Conservation (phyloP, 2,888 invertebrate species). For the Leptogaster cylindrica region DNA sequence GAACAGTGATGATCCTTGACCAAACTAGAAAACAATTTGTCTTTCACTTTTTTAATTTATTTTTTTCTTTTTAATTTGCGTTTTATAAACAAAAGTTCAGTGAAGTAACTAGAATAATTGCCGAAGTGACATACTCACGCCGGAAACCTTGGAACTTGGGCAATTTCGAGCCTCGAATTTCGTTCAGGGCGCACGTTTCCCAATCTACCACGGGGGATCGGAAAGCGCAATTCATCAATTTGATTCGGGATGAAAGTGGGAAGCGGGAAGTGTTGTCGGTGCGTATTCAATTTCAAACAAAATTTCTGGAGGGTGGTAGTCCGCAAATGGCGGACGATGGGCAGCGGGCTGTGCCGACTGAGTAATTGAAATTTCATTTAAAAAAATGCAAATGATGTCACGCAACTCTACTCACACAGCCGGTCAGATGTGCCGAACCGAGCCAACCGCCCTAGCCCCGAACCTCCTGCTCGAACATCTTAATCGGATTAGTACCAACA, state of each 20-base stretch:
- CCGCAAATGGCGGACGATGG: not conserved
- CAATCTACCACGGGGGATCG: too few relatives aligned
- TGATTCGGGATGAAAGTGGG: not conserved
- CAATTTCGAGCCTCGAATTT: too few relatives aligned
- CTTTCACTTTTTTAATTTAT: too few relatives aligned
- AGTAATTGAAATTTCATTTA: constrained; percentile 8
- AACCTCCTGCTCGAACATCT: not conserved
- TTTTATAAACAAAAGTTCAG: too few relatives aligned
- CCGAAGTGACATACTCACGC: too few relatives aligned
- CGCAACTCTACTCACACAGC: not conserved
- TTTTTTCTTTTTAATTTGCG: too few relatives aligned
- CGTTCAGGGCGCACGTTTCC: too few relatives aligned
- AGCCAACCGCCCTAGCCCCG: not conserved
- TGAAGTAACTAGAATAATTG: too few relatives aligned
- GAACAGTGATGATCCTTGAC: too few relatives aligned
- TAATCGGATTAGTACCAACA: constrained; percentile 16
- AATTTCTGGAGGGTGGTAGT: not conserved
- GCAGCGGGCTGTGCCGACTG: not conserved
- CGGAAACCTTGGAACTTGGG: too few relatives aligned
- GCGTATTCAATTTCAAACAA: constrained; percentile 6
- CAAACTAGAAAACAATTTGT: too few relatives aligned
- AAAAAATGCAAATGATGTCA: constrained; percentile 19
- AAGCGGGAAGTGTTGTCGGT: not conserved
- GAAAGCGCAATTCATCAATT: too few relatives aligned
- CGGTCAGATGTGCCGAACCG: not conserved